Percentiles rank a stretch among this genome's conserved stretches.
Conservation (phyloP, 2,113 vertebrate genomes). For the Lethenteron camtschaticum region DNA sequence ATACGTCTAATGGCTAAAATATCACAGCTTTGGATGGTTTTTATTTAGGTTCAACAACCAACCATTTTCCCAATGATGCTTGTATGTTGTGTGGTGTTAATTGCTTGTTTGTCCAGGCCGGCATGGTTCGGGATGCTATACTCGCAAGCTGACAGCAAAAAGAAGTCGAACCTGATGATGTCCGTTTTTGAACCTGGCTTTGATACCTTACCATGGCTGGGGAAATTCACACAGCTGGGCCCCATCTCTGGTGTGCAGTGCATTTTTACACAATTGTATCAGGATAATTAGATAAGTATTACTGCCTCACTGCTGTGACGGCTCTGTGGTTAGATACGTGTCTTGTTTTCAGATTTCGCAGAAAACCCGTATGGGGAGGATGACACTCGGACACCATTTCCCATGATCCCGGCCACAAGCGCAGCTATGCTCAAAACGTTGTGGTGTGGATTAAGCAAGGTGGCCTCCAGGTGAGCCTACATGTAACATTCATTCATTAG, state of each 20-base stretch:
- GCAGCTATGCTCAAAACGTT: constrained; percentile 90
- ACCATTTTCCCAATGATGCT: too few species aligned
- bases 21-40: too few species aligned
- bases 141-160: constrained; percentile 96
- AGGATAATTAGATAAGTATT: too few species aligned
- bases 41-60: too few species aligned
- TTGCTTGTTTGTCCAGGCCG: constrained; percentile 22
- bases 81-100: too few species aligned
- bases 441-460: constrained; percentile 98
- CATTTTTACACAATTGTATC: not conserved
- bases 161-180: constrained; percentile 99
- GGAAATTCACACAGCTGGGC: constrained; percentile 68
- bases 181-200: constrained; percentile 74
- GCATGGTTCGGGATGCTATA: constrained; percentile 97
- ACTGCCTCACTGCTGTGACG: too few species aligned
- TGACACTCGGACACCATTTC: constrained; percentile 90
- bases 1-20: too few species aligned
- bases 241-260: constrained; percentile 66
- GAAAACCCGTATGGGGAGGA: constrained; percentile 97
- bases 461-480: constrained; percentile 55
- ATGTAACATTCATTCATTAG: too few species aligned
- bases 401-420: constrained; percentile 68
- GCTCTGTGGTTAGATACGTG: too few species aligned
- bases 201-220: constrained; percentile 77
- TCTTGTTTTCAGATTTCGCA: constrained; percentile 41